Conservation (phyloP, 2,113 vertebrate species). For the Himantopus leucocephalus region DNA sequence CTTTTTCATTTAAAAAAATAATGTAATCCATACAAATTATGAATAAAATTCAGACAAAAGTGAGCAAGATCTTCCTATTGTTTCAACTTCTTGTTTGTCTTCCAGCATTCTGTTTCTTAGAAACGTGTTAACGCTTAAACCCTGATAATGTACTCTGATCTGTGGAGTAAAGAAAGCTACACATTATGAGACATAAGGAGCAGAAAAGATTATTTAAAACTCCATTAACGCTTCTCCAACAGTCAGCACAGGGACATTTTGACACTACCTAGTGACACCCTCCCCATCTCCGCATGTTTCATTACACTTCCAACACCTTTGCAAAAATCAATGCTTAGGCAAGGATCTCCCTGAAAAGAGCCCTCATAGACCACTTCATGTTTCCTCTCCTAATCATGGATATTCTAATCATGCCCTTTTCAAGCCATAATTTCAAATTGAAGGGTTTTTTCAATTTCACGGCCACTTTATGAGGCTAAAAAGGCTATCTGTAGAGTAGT, state of each 20-base stretch:
- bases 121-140: not conserved
- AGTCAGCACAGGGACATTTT: not conserved
- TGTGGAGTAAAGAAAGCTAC: not conserved
- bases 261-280: not conserved
- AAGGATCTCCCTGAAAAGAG: conserved; percentile 43
- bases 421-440: not conserved
- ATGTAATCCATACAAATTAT: not conserved
- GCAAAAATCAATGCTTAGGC: conserved; percentile 44
- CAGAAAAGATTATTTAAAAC: conserved; percentile 25
- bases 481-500: not conserved
- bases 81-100: conserved; percentile 9
- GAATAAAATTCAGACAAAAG: not conserved
- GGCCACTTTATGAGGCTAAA: not conserved
- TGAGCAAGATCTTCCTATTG: not conserved
- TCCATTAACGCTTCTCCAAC: conserved; percentile 22
- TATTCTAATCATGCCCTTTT: conserved; percentile 47
- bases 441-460: not conserved
- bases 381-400: conserved; percentile 55
- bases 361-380: conserved; percentile 46
- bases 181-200: not conserved
- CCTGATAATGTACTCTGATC: not conserved
- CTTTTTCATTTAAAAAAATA: not conserved
- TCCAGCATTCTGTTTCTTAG: not conserved
- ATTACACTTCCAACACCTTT: conserved; percentile 33
- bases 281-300: conserved; percentile 16